These are phyloP conservation scores for Isaurus tuberculatus DNA, from an alignment of 92 coral and sea anemone species.

Conservation along the genomic window DNA sequence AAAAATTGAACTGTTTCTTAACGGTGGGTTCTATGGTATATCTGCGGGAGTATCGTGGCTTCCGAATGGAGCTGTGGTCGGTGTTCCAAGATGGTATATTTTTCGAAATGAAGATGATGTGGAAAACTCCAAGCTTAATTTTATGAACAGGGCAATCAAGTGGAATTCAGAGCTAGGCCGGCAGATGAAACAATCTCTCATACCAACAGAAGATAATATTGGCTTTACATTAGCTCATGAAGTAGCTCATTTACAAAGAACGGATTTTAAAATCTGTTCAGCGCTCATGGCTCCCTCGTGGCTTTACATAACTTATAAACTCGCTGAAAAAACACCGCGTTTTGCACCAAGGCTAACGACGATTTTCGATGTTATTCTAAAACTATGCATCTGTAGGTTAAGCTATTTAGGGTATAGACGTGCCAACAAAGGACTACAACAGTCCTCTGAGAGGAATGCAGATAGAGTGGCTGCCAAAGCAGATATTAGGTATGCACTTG, in stretches of 20 bases:
- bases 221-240: slow-evolving; percentile 86
- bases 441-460: slow-evolving; percentile 69
- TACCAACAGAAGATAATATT: slow-evolving; percentile 75
- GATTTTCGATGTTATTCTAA: slow-evolving; percentile 65
- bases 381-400: slow-evolving; percentile 72
- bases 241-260: slow-evolving; percentile 72
- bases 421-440: slow-evolving; percentile 58
- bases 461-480: slow-evolving; percentile 70
- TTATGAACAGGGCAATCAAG: slow-evolving; percentile 76
- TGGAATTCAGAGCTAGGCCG: slow-evolving; percentile 88
- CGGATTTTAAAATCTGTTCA: slow-evolving; percentile 54
- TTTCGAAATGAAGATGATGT: slow-evolving; percentile 72
- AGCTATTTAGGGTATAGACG: slow-evolving; percentile 71
- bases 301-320: slow-evolving; percentile 77
- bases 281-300: slow-evolving; percentile 72
- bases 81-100: slow-evolving; percentile 82
- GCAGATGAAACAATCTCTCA: slow-evolving; percentile 72
- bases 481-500: slow-evolving; percentile 67
- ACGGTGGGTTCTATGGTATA: slow-evolving; percentile 78
- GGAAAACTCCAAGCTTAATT: slow-evolving; percentile 74
- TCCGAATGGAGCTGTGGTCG: slow-evolving; percentile 79
- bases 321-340: slow-evolving; percentile 64
- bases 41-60: slow-evolving; percentile 73
- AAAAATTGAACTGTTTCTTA: slow-evolving; percentile 69
- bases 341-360: slow-evolving; percentile 50